Conservation (phyloP, 2,888 invertebrate species). For the Gasteruption jaculator region DNA sequence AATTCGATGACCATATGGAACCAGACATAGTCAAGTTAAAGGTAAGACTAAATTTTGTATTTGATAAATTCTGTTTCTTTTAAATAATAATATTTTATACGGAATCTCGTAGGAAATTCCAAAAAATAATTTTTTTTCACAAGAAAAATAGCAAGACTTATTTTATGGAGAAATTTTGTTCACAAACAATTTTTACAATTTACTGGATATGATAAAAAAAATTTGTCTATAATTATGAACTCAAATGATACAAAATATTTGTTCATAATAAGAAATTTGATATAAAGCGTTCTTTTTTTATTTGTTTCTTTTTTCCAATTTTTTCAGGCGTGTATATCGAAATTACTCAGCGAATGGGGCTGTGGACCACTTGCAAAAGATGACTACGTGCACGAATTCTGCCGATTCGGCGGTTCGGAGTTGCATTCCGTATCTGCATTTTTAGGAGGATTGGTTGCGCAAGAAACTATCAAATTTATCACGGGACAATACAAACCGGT, state of each 20-base stretch:
- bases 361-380: constrained; percentile 76
- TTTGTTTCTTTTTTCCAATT: constrained; percentile 2
- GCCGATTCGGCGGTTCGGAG: constrained; percentile 92
- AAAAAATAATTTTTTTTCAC: constrained; percentile 5
- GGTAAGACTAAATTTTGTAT: constrained; percentile 42
- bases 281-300: constrained; percentile 5
- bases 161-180: not conserved
- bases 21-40: constrained; percentile 87
- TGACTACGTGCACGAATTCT: constrained; percentile 92
- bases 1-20: constrained; percentile 79
- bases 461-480: constrained; percentile 85
- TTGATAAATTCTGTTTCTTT: no score
- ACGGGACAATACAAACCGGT: constrained; percentile 96
- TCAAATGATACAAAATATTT: constrained; percentile 3
- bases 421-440: constrained; percentile 92
- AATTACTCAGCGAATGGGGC: constrained; percentile 82
- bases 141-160: not conserved
- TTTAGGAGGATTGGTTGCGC: constrained; percentile 89
- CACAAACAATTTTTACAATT: no score
- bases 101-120: no score
- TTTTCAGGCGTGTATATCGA: constrained; percentile 57
- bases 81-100: no score
- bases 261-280: constrained; percentile 1
- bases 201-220: no score
- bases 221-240: no score